These are phyloP conservation scores for Parelbella ahira DNA, from an alignment of 2,888 invertebrate genomes.

Conservation along the genomic window DNA sequence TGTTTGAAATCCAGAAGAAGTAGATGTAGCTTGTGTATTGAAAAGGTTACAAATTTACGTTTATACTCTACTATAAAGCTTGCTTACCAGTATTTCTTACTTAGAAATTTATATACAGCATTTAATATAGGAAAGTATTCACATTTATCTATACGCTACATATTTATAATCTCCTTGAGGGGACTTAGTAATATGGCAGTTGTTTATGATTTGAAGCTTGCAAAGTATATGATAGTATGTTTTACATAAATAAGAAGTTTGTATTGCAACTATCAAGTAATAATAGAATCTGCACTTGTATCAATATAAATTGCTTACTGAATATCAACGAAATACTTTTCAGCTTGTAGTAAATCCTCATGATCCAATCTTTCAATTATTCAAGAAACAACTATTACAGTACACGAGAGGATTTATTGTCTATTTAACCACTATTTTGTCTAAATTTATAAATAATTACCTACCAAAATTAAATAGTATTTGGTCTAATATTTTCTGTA, in stretches of 20 bases:
- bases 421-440: conserved; percentile 58
- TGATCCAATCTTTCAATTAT: conserved; percentile 30
- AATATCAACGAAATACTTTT: conserved; percentile 46
- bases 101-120: conserved; percentile 20
- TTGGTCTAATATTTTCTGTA: conserved; percentile 79
- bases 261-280: conserved; percentile 62
- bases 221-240: conserved; percentile 46
- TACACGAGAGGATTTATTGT: conserved; percentile 51
- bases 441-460: conserved; percentile 61
- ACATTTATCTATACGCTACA: conserved; percentile 22
- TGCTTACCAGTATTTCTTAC: conserved; percentile 27
- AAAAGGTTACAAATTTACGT: too few species aligned
- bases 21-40: too few species aligned
- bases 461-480: conserved; percentile 62
- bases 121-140: conserved; percentile 24
- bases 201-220: conserved; percentile 53
- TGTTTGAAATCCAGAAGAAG: too few species aligned
- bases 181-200: conserved; percentile 36
- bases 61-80: too few species aligned
- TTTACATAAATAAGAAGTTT: conserved; percentile 55
- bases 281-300: conserved; percentile 66
- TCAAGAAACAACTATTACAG: conserved; percentile 17
- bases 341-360: conserved; percentile 51
- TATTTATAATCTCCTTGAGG: conserved; percentile 40
- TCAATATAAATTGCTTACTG: conserved; percentile 57